These are phyloP conservation scores for Dugesia japonica DNA, from an alignment of 2,888 invertebrate genomes.

Conservation along the genomic window DNA sequence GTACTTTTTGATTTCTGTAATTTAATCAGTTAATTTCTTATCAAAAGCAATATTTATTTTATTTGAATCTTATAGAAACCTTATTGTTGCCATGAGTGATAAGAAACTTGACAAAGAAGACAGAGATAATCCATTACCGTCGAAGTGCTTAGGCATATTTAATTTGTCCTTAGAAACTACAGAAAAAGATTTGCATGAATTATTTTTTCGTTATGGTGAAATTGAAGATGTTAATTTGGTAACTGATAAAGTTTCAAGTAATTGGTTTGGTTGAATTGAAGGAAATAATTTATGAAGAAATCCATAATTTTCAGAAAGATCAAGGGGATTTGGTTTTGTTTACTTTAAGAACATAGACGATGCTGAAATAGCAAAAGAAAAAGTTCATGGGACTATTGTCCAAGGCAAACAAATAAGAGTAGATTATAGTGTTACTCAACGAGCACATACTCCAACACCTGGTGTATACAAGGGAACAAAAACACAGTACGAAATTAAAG, in stretches of 20 bases:
- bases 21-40: too few species aligned
- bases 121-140: not conserved
- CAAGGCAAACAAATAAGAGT: slow-evolving; percentile 79
- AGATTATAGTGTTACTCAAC: slow-evolving; percentile 81
- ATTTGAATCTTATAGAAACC: too few species aligned
- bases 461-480: slow-evolving; percentile 90
- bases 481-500: slow-evolving; percentile 51
- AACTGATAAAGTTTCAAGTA: not conserved
- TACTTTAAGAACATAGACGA: slow-evolving; percentile 63
- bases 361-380: slow-evolving; percentile 58
- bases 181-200: not conserved
- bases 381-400: slow-evolving; percentile 78
- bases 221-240: not conserved
- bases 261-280: not conserved
- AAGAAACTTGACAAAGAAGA: not conserved
- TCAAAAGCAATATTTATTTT: too few species aligned
- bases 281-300: too few species aligned
- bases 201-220: not conserved
- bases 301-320: slow-evolving; percentile 49
- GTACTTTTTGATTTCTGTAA: too few species aligned
- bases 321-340: slow-evolving; percentile 83
- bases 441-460: slow-evolving; percentile 88
- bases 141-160: not conserved
- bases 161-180: not conserved
- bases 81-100: not conserved